phyloP scores from a whole-genome alignment of 2,888 invertebrate genomes.

The Cryptophagus acutangulus region DNA sequence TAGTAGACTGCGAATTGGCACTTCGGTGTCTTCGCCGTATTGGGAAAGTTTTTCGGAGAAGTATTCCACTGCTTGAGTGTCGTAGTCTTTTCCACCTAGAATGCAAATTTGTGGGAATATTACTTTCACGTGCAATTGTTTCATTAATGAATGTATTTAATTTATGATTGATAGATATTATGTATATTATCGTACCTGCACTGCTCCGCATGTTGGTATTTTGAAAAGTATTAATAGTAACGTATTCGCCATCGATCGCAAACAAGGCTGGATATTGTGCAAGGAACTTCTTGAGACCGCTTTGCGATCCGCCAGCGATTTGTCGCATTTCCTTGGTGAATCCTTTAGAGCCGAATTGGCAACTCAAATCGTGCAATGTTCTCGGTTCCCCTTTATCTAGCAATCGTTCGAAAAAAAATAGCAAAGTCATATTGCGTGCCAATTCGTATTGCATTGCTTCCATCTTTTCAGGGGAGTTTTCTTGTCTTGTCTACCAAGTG shows the following conservation, averaged over 20 bases:
- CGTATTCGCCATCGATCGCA: constrained; percentile 88
- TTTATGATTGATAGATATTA: background rate
- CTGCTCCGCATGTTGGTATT: constrained; percentile 56
- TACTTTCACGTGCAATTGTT: background rate
- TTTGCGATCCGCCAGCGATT: constrained; percentile 92
- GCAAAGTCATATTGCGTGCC: constrained; percentile 89
- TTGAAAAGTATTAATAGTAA: constrained; percentile 77
- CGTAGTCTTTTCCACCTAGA: constrained; percentile 77
- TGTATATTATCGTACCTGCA: constrained; percentile 40
- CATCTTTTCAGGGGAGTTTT: constrained; percentile 52
- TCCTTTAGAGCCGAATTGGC: constrained; percentile 98
- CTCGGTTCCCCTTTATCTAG: constrained; percentile 95
- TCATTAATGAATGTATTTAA: background rate
- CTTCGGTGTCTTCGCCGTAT: constrained; percentile 93
- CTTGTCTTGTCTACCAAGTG: background rate
- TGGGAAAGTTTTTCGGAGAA: constrained; percentile 92
- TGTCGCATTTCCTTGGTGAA: constrained; percentile 99
- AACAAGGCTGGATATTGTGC: constrained; percentile 95
- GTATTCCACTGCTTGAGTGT: constrained; percentile 95
- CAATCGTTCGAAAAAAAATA: constrained; percentile 97
- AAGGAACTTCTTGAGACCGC: constrained; percentile 94
- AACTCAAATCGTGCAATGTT: constrained; percentile 95
- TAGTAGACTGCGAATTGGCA: constrained; percentile 92
- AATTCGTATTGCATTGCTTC: constrained; percentile 92
- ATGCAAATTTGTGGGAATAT: constrained; percentile 9